A percentile compares a stretch with the other conserved stretches of the same genome.
These are phyloP conservation scores for Leptogaster cylindrica DNA, from an alignment of 2,888 invertebrate species.

Conservation along the genomic window DNA sequence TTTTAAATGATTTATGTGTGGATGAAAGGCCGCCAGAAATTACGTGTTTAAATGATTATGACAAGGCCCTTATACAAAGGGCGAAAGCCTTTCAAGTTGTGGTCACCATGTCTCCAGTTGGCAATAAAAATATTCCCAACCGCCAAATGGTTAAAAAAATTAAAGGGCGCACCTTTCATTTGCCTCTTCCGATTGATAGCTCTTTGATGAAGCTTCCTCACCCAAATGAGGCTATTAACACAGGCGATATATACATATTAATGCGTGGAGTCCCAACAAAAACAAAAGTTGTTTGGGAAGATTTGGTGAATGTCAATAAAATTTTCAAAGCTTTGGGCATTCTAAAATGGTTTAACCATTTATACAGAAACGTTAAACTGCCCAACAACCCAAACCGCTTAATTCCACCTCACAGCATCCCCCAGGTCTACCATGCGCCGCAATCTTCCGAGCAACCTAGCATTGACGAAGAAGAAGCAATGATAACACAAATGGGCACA, in stretches of 20 bases:
- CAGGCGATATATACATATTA: conserved; percentile 53
- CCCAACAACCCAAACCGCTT: conserved; percentile 44
- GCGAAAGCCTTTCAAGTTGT: conserved; percentile 56
- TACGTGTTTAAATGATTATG: conserved; percentile 48
- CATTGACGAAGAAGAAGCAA: not conserved
- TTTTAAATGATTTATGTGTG: conserved; percentile 50
- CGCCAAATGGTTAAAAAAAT: conserved; percentile 49
- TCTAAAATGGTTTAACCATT: conserved; percentile 52
- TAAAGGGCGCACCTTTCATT: conserved; percentile 51
- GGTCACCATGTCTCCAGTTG: conserved; percentile 51
- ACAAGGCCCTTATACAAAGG: conserved; percentile 46
- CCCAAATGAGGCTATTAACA: conserved; percentile 51
- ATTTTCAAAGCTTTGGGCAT: conserved; percentile 51
- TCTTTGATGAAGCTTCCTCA: conserved; percentile 53
- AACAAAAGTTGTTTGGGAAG: conserved; percentile 50
- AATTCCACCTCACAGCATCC: not conserved
- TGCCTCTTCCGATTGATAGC: conserved; percentile 54
- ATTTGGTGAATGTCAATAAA: conserved; percentile 52
- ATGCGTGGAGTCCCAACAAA: conserved; percentile 53
- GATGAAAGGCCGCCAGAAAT: conserved; percentile 47
- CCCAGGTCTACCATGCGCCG: too few species aligned
- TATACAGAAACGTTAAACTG: conserved; percentile 51
- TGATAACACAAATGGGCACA: conserved; percentile 37
- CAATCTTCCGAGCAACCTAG: conserved; percentile 10
- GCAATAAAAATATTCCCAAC: conserved; percentile 51